Conservation (phyloP, 1,140 invertebrate genomes). For the Pseudomyrmex cubaensis region DNA sequence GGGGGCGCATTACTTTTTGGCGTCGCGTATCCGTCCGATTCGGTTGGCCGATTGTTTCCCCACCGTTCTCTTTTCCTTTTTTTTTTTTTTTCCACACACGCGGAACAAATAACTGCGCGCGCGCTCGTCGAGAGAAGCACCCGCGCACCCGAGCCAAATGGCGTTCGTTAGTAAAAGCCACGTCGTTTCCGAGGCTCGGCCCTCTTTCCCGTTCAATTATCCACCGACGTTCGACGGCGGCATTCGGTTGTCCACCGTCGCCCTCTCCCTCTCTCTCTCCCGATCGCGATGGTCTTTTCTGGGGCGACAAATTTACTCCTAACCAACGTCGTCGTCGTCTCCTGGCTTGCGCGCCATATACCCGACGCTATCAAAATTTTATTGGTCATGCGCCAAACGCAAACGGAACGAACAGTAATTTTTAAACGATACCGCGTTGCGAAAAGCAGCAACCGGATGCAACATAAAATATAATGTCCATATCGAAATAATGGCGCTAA, state of each 20-base stretch:
- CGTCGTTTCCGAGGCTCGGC: slow-evolving; percentile 58
- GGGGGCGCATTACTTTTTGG: slow-evolving; percentile 52
- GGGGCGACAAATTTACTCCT: slow-evolving; percentile 42
- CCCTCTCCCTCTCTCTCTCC: not conserved
- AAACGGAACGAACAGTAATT: not conserved
- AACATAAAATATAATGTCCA: not conserved
- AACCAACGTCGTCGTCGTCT: slow-evolving; percentile 30
- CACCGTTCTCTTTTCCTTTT: slow-evolving; percentile 56
- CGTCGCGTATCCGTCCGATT: slow-evolving; percentile 58
- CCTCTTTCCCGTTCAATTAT: slow-evolving; percentile 69
- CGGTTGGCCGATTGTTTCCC: slow-evolving; percentile 64
- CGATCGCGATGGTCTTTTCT: slow-evolving; percentile 46
- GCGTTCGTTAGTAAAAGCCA: slow-evolving; percentile 73
- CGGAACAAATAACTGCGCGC: slow-evolving; percentile 70
- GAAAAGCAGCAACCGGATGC: no score
- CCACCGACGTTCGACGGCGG: slow-evolving; percentile 37
- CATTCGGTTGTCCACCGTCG: slow-evolving; percentile 38
- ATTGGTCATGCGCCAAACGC: not conserved
- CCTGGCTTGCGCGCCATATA: not conserved
- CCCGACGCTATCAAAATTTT: slow-evolving; percentile 1
- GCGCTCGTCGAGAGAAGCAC: slow-evolving; percentile 61
- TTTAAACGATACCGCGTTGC: not conserved
- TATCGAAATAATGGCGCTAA: not conserved
- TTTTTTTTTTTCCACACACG: slow-evolving; percentile 52
- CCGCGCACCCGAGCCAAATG: slow-evolving; percentile 62